Evolutionary conservation across 2,797 vertebrate species (phyloP), one percentile per base, ranked within the genome.

Genomic region (Strix occidentalis): DNA sequence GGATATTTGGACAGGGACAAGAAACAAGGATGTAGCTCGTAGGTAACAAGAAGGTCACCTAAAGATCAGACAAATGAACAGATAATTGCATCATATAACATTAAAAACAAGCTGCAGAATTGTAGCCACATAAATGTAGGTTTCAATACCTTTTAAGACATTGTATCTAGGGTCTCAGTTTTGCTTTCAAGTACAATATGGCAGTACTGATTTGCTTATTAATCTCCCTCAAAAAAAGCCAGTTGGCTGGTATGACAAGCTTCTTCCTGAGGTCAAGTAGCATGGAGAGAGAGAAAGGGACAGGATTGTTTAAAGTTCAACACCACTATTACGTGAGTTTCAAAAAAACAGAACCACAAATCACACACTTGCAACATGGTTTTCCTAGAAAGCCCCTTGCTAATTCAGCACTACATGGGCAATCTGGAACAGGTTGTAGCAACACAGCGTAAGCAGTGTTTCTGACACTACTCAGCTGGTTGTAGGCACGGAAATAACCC

Each of bases 331-430:
- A 80, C 5, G 2, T 0, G 14, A 88, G 53, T 70, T 68, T 25
- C 6, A 68, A 86, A 45, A 11, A 65, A 88, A 69, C 5, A 63
- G 64, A 45, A n/a, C 46, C 37, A 46, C 20, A 28, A 35, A 61
- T 18, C 72, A 46, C 63, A 69, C 50, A 75, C 66, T 94, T 95
- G 92, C 78, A 93, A 80, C 91, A 83, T 5, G 7, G 25, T 75
- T 96, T 95, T 97, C 95, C 96, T 97, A 97, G 96, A 97, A 97
- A 97, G 95, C 91, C 89, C 83, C 93, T 91, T 95, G 94, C 91
- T 92, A 83, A 83, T 77, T 95, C 91, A 97, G 93, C 91, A 80
- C 29, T 54, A 64, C 63, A 82, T 3, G 15, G 87, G 94, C 93
- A 90, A 79, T 46, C 8, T 28, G 86, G 93, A 64, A 54, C 75